Percentiles rank a stretch among this genome's conserved stretches.
phyloP scores from a whole-genome alignment of 2,888 invertebrate genomes.

The Pristionchus fissidentatus region DNA sequence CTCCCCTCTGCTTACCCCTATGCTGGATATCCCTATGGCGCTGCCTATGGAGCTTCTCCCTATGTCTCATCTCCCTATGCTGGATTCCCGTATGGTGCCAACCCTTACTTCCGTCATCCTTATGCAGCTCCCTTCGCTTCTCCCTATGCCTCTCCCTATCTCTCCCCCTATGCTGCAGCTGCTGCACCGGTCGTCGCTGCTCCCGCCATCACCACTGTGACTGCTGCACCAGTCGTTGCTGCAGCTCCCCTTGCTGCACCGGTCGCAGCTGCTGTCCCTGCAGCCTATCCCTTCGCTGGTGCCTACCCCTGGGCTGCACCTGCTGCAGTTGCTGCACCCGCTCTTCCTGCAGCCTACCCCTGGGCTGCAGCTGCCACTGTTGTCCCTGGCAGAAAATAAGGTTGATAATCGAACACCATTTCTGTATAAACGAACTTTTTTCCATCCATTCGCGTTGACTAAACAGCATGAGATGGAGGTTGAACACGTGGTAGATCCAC shows the following conservation, averaged over 20 bases:
- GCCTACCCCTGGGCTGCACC: neutral
- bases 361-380: too few species aligned
- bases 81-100: neutral
- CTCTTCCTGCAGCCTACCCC: too few species aligned
- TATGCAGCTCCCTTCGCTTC: too few species aligned
- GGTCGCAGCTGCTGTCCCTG: too few species aligned
- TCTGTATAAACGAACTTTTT: neutral
- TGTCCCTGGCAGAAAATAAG: slow-evolving; percentile 5
- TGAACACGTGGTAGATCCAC: too few species aligned
- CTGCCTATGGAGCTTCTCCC: too few species aligned
- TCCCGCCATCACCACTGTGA: too few species aligned
- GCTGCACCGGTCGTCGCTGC: slow-evolving; percentile 22
- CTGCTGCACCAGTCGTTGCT: slow-evolving; percentile 20
- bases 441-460: too few species aligned
- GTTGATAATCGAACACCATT: neutral
- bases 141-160: too few species aligned
- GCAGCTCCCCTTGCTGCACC: slow-evolving; percentile 31
- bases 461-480: too few species aligned
- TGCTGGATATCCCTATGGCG: slow-evolving; percentile 19
- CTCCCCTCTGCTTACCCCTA: slow-evolving; percentile 11
- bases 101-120: slow-evolving; percentile 7
- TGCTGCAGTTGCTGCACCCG: neutral
- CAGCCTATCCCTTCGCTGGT: neutral
- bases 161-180: slow-evolving; percentile 40
- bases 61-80: neutral